Conservation (phyloP, 92 coral and sea anemone genomes). For the Ricordea florida region DNA sequence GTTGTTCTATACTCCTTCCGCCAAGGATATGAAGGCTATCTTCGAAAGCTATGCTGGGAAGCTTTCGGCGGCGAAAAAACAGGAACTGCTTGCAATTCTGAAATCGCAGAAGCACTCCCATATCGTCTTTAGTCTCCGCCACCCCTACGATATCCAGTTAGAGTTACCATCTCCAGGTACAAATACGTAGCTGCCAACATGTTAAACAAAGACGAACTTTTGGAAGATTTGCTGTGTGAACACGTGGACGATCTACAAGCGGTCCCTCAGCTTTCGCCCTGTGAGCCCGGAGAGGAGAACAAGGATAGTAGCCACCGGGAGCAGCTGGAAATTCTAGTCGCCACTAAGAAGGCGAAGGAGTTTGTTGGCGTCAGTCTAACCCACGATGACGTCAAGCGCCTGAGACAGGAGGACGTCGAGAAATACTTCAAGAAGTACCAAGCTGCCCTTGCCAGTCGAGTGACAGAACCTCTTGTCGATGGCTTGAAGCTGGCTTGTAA, state of each 20-base stretch:
- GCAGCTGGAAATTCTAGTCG: slow-evolving; percentile 5
- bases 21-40: background rate
- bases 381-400: slow-evolving; percentile 10
- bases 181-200: no score
- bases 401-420: background rate
- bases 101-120: background rate
- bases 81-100: background rate
- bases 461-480: no score
- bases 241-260: no score
- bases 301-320: background rate
- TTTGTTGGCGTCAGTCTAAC: slow-evolving; percentile 9
- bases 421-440: slow-evolving; percentile 1
- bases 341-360: slow-evolving; percentile 33
- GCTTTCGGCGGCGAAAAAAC: background rate
- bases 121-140: background rate
- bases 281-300: no score
- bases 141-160: background rate
- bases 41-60: slow-evolving; percentile 10
- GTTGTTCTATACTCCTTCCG: background rate
- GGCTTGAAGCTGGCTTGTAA: no score
- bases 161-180: no score
- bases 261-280: no score
- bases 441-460: no score
- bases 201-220: no score
- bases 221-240: no score